Evolutionary conservation across 2,797 vertebrate genomes (phyloP).

Genomic region (Pitangus sulphuratus): DNA sequence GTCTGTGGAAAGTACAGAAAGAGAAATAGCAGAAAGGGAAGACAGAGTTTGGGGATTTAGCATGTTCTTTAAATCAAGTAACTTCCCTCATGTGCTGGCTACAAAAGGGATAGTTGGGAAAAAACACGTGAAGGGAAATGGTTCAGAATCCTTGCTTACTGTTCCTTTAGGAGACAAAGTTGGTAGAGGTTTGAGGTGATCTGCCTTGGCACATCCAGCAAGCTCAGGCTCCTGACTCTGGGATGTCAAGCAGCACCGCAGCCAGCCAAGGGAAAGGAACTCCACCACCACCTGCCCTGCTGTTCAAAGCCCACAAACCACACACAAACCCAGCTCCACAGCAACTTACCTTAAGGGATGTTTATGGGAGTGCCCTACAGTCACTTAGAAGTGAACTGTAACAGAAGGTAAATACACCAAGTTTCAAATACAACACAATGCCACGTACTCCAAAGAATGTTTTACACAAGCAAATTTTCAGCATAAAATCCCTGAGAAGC

Average conservation of each 20-base stretch:
- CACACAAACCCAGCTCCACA: neutral
- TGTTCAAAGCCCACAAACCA: neutral
- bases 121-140: neutral
- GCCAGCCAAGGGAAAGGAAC: neutral
- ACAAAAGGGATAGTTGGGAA: neutral
- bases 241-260: neutral
- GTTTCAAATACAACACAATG: neutral
- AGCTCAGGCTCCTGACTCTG: neutral
- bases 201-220: neutral
- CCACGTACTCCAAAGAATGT: neutral
- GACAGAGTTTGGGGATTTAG: neutral
- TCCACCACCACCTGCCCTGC: accelerated
- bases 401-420: neutral
- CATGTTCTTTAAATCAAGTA: neutral
- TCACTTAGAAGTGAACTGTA: neutral
- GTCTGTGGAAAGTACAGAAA: neutral
- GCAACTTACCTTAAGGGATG: neutral
- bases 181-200: neutral
- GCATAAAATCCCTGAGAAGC: neutral
- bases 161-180: neutral
- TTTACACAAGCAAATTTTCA: neutral
- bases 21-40: neutral
- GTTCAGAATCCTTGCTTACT: neutral
- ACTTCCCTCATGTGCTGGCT: neutral
- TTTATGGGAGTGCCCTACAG: neutral